These are phyloP conservation scores for Delia radicum DNA, from an alignment of 1,140 invertebrate species.

Conservation along the genomic window DNA sequence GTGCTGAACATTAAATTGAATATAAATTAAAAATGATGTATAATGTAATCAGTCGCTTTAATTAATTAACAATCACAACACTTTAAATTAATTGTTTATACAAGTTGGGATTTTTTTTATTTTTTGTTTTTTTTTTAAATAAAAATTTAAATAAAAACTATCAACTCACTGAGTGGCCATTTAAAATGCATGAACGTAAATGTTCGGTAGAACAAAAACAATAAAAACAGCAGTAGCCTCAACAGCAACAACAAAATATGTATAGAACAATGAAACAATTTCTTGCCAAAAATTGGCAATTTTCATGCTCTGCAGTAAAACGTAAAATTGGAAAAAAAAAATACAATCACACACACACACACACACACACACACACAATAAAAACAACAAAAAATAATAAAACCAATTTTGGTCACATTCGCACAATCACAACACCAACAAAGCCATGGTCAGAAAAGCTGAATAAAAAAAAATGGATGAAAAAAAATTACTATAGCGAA, in stretches of 20 bases:
- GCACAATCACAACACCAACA: neutral
- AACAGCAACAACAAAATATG: neutral
- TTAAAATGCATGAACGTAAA: neutral
- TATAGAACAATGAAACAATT: constrained; percentile 1
- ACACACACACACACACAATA: neutral
- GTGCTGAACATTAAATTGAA: neutral
- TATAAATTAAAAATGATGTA: neutral
- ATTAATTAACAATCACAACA: neutral
- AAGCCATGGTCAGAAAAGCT: neutral
- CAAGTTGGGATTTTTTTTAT: neutral
- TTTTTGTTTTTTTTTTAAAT: neutral
- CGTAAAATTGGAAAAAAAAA: neutral
- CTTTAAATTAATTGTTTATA: neutral
- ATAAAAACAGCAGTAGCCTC: neutral
- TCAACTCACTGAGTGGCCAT: neutral
- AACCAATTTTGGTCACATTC: constrained; percentile 4
- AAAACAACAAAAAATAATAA: neutral
- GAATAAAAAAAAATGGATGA: neutral
- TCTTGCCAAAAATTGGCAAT: constrained; percentile 4
- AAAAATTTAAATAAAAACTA: neutral
- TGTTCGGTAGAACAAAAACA: neutral
- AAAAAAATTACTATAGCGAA: neutral
- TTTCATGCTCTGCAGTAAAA: neutral
- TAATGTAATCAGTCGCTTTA: neutral
- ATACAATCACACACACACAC: neutral